phyloP scores from a whole-genome alignment of 2,888 invertebrate genomes.

The Boloria euphrosyne region DNA sequence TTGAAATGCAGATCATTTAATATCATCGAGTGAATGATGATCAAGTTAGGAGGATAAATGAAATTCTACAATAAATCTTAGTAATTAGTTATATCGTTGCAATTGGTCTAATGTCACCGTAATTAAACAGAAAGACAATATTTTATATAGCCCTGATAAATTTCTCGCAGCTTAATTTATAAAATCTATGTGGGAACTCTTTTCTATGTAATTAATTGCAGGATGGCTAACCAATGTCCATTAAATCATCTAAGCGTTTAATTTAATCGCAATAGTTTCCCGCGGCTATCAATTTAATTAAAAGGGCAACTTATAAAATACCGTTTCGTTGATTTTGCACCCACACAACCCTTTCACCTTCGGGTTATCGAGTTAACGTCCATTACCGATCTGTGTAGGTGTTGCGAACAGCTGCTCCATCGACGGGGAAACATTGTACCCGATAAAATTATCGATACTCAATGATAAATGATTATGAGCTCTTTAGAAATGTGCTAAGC shows the following conservation, averaged over 20 bases:
- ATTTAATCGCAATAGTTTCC: conserved; percentile 17
- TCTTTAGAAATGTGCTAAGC: conserved; percentile 29
- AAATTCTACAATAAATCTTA: too few relatives aligned
- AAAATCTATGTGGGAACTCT: too few relatives aligned
- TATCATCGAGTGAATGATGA: too few relatives aligned
- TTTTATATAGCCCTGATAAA: too few relatives aligned
- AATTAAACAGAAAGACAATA: too few relatives aligned
- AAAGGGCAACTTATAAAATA: conserved; percentile 46
- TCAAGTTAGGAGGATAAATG: too few relatives aligned
- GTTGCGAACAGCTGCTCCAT: conserved; percentile 48
- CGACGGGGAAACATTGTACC: conserved; percentile 47
- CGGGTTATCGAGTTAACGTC: conserved; percentile 52
- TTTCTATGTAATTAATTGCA: too few relatives aligned
- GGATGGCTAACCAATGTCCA: not conserved
- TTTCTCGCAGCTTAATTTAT: too few relatives aligned
- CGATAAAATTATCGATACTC: conserved; percentile 43
- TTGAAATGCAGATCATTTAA: too few relatives aligned
- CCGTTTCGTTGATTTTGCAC: conserved; percentile 41
- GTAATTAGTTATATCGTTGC: too few relatives aligned
- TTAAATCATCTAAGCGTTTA: not conserved
- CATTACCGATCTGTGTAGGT: conserved; percentile 51
- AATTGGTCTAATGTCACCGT: too few relatives aligned
- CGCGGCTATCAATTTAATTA: conserved; percentile 41
- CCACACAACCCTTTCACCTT: conserved; percentile 39
- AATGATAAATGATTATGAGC: conserved; percentile 42